phyloP scores from a whole-genome alignment of 2,797 vertebrate genomes.

The Euphonia xanthogaster region DNA sequence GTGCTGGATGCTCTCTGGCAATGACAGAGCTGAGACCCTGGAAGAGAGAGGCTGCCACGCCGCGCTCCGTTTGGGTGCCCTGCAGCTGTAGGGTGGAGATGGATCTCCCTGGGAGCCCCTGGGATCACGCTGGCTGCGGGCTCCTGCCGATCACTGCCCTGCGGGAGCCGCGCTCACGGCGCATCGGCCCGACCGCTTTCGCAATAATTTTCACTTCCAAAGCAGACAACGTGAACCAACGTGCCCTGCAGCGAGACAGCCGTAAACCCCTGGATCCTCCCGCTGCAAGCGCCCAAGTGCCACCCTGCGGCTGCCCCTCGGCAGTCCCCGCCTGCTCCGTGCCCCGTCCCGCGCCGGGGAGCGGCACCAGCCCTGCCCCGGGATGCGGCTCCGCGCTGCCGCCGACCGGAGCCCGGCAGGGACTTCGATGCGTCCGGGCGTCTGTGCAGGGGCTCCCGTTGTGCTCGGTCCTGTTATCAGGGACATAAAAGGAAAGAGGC shows the following conservation, averaged over 20 bases:
- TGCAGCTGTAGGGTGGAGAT: not conserved
- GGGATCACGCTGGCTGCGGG: not conserved
- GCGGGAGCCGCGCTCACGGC: not conserved
- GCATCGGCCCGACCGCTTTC: not conserved
- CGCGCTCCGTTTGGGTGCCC: rapidly evolving
- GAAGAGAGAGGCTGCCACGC: not conserved
- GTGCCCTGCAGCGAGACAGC: not conserved
- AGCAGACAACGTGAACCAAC: not conserved
- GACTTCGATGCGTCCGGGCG: not conserved
- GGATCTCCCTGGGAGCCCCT: not conserved
- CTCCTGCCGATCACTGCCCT: not conserved
- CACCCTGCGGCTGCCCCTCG: rapidly evolving
- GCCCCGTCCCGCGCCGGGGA: too few relatives aligned
- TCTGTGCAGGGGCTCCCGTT: not conserved
- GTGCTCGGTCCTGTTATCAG: not conserved
- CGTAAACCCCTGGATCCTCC: not conserved
- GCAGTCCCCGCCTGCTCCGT: not conserved
- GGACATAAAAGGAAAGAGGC: conserved; percentile 47
- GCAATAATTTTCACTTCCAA: rapidly evolving
- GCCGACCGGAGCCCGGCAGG: not conserved
- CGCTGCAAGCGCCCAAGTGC: not conserved
- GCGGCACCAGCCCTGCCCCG: not conserved
- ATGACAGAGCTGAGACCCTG: not conserved
- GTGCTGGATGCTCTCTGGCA: not conserved
- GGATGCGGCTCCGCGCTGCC: not conserved